phyloP scores from a whole-genome alignment of 2,888 invertebrate genomes.

The Yponomeuta plumbellus region DNA sequence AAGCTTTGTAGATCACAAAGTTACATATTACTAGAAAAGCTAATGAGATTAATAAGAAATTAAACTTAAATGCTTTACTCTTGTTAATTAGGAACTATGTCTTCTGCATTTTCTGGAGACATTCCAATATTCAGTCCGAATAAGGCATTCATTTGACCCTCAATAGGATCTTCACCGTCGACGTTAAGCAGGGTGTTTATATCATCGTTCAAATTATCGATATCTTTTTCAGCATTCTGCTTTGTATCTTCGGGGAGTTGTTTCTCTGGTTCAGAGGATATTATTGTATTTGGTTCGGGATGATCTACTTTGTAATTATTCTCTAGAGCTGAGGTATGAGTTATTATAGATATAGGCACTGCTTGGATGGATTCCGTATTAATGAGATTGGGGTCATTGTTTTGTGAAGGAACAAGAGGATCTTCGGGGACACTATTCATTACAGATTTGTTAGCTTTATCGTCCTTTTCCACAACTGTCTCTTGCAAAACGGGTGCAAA shows the following conservation, averaged over 20 bases:
- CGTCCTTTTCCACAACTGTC: not conserved
- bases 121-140: not conserved
- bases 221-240: not conserved
- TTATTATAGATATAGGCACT: conserved; percentile 23
- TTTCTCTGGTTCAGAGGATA: not conserved
- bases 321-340: conserved; percentile 21
- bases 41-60: not conserved
- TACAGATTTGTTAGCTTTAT: not conserved
- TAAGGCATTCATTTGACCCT: conserved; percentile 1
- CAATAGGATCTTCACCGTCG: not conserved
- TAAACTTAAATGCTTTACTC: not conserved
- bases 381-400: conserved; percentile 17
- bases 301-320: conserved; percentile 22
- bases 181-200: not conserved
- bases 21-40: not conserved
- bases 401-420: conserved; percentile 7
- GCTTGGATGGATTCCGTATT: conserved; percentile 26
- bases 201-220: not conserved
- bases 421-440: not conserved
- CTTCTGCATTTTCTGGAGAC: not conserved
- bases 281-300: conserved; percentile 3
- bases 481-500: not conserved
- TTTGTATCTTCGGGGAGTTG: not conserved
- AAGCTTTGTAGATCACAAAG: no score
- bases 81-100: not conserved